A percentile compares a stretch with the other conserved stretches of the same genome.
Evolutionary conservation across 1,140 invertebrate species (phyloP).

Genomic region (Bombus difficillimus): DNA sequence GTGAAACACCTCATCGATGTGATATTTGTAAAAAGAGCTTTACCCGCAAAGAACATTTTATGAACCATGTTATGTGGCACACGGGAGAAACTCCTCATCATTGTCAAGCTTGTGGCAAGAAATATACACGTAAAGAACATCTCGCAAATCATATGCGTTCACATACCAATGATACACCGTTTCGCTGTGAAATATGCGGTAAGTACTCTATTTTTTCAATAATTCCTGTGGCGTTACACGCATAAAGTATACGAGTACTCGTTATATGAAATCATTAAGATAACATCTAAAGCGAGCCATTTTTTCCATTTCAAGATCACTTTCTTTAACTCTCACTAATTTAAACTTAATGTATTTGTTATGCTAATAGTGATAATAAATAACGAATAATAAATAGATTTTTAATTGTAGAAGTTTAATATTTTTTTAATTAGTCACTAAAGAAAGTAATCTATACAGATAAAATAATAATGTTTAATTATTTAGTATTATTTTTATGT

Average conservation of each 20-base stretch:
- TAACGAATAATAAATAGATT: no score
- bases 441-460: neutral
- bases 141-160: conserved; percentile 90
- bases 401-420: neutral
- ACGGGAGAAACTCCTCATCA: conserved; percentile 89
- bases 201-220: conserved; percentile 68
- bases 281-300: neutral
- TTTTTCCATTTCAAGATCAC: neutral
- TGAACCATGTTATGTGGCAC: conserved; percentile 87
- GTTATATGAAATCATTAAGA: neutral
- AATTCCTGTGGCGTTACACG: neutral
- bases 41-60: conserved; percentile 87
- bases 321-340: neutral
- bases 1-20: conserved; percentile 89
- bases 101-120: conserved; percentile 89
- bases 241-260: neutral
- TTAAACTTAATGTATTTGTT: no score
- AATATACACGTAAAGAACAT: conserved; percentile 90
- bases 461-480: conserved; percentile 2
- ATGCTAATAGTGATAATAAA: no score
- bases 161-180: conserved; percentile 92
- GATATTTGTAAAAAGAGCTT: conserved; percentile 88
- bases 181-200: conserved; percentile 91
- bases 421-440: neutral
- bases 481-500: neutral